These are phyloP conservation scores for Hemaris fuciformis DNA, from an alignment of 2,888 invertebrate genomes.

Conservation along the genomic window DNA sequence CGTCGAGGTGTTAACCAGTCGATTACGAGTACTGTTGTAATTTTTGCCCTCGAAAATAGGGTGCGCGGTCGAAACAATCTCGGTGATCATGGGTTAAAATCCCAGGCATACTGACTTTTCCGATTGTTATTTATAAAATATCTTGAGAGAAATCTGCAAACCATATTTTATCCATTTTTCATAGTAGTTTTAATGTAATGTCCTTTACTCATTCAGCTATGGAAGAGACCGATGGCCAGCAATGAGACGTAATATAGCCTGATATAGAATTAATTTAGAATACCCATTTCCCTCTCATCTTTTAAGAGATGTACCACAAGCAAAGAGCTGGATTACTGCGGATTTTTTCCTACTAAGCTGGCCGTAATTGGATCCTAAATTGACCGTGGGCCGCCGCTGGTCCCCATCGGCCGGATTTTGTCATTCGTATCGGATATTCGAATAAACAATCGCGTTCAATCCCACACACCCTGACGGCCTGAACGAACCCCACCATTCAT, in stretches of 20 bases:
- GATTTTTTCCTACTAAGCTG: slow-evolving; percentile 79
- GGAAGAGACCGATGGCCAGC: too few relatives aligned
- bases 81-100: too few relatives aligned
- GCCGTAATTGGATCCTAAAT: slow-evolving; percentile 80
- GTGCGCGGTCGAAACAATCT: too few relatives aligned
- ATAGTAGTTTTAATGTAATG: too few relatives aligned
- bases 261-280: neutral
- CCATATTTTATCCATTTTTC: too few relatives aligned
- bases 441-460: slow-evolving; percentile 26
- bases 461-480: neutral
- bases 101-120: too few relatives aligned
- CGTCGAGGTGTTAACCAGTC: too few relatives aligned
- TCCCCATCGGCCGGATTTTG: slow-evolving; percentile 45
- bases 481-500: neutral
- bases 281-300: slow-evolving; percentile 17
- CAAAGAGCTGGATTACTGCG: slow-evolving; percentile 63
- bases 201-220: too few relatives aligned
- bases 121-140: too few relatives aligned
- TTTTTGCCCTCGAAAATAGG: too few relatives aligned
- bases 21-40: too few relatives aligned
- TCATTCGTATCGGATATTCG: slow-evolving; percentile 51
- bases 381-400: slow-evolving; percentile 64
- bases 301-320: slow-evolving; percentile 40
- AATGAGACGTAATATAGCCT: neutral
- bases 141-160: too few relatives aligned